A percentile compares a stretch with the other conserved stretches of the same genome.
phyloP scores from a whole-genome alignment of 1,140 invertebrate species.

The Lysiphlebus fabarum region DNA sequence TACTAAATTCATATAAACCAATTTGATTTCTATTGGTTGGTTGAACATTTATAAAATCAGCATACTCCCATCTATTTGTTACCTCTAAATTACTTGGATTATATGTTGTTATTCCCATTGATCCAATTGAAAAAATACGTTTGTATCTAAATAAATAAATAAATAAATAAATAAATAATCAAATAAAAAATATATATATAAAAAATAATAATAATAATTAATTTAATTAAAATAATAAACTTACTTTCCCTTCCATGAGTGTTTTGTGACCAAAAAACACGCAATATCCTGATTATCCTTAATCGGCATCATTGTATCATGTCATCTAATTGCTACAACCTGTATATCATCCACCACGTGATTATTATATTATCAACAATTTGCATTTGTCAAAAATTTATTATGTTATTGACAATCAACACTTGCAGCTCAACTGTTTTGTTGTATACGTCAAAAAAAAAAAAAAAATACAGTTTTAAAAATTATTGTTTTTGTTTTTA shows the following conservation, averaged over 20 bases:
- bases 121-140: constrained; percentile 95
- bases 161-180: constrained; percentile 12
- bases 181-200: constrained; percentile 21
- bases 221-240: constrained; percentile 38
- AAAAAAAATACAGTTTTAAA: background rate
- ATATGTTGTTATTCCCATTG: constrained; percentile 93
- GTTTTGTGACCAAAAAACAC: constrained; percentile 93
- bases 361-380: constrained; percentile 16
- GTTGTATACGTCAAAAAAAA: background rate
- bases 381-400: constrained; percentile 26
- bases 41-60: constrained; percentile 74
- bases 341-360: constrained; percentile 29
- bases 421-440: constrained; percentile 2
- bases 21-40: constrained; percentile 60
- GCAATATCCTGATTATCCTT: constrained; percentile 89
- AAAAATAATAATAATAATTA: constrained; percentile 12
- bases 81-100: constrained; percentile 90
- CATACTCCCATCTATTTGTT: constrained; percentile 93
- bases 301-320: constrained; percentile 74
- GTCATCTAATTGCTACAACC: constrained; percentile 33
- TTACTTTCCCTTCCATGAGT: constrained; percentile 95
- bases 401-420: constrained; percentile 8
- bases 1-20: constrained; percentile 72
- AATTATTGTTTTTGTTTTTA: background rate
- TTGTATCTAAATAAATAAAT: constrained; percentile 65